phyloP scores from a whole-genome alignment of 2,888 invertebrate genomes.

The Drosophila mayaguana region DNA sequence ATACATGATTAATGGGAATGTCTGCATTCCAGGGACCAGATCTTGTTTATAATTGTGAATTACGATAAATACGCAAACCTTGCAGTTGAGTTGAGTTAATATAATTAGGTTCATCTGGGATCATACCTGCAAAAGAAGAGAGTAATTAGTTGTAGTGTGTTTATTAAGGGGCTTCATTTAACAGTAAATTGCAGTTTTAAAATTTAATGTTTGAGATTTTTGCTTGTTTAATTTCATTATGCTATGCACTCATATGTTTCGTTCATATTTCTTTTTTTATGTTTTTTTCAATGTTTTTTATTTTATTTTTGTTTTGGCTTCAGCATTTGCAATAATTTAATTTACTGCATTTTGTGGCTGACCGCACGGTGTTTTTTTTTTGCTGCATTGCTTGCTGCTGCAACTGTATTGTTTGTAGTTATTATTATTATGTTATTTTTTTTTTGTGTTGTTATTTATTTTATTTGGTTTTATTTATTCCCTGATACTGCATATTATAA shows the following conservation, averaged over 20 bases:
- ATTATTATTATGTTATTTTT: conserved; percentile 13
- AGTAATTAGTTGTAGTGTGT: conserved; percentile 14
- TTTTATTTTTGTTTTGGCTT: conserved; percentile 20
- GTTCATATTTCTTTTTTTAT: conserved; percentile 15
- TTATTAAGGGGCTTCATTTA: conserved; percentile 22
- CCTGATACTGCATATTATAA: conserved; percentile 17
- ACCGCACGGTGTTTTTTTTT: conserved; percentile 54
- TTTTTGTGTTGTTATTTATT: not conserved
- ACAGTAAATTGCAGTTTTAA: conserved; percentile 15
- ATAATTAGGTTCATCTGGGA: conserved; percentile 1
- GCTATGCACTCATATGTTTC: not conserved
- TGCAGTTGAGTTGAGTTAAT: not conserved
- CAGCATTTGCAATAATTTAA: conserved; percentile 57
- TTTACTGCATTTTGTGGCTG: conserved; percentile 66
- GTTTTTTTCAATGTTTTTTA: not conserved
- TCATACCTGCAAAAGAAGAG: conserved; percentile 48
- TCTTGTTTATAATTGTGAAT: not conserved
- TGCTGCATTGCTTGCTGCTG: conserved; percentile 25
- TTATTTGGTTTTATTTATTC: conserved; percentile 12
- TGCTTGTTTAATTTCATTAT: conserved; percentile 41
- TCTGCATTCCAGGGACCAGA: no score
- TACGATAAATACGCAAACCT: conserved; percentile 14
- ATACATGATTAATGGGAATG: no score
- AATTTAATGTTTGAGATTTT: conserved; percentile 7
- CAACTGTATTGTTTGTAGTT: conserved; percentile 20